phyloP scores from a whole-genome alignment of 2,888 invertebrate species.

The Frankliniella intonsa region DNA sequence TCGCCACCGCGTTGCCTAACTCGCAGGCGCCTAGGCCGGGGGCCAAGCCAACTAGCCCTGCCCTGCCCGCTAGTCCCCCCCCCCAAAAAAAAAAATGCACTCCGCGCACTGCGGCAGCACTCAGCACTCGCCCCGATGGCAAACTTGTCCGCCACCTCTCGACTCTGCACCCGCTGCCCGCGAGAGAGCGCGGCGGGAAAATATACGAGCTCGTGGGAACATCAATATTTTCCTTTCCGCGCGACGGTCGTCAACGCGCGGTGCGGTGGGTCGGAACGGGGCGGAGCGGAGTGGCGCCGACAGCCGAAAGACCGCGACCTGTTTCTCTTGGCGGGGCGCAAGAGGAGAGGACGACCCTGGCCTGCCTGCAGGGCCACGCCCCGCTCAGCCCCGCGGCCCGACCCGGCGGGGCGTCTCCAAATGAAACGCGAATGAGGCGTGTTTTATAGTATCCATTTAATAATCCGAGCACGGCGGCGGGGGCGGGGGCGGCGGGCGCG shows the following conservation, averaged over 20 bases:
- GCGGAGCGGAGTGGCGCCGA: not conserved
- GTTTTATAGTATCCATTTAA: conserved; percentile 22
- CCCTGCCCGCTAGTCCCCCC: not conserved
- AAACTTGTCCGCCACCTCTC: not conserved
- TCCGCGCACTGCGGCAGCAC: no score
- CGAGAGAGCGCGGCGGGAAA: not conserved
- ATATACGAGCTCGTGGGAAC: not conserved
- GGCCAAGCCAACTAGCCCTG: no score
- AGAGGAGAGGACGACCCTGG: not conserved
- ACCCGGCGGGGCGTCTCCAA: not conserved
- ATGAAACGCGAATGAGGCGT: conserved; percentile 3
- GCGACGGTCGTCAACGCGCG: not conserved
- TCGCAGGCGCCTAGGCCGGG: not conserved
- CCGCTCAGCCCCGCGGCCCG: not conserved
- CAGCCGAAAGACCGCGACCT: not conserved
- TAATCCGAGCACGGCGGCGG: not conserved
- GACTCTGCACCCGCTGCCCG: not conserved
- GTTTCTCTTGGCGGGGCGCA: not conserved
- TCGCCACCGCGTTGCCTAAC: not conserved
- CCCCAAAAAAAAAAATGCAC: no score
- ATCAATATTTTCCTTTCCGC: conserved; percentile 13
- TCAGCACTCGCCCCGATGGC: not conserved
- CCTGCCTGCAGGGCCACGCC: not conserved
- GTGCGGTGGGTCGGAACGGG: no score
- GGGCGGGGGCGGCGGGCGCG: not conserved